Conservation (phyloP, 2,113 vertebrate genomes). For the Tachuris rubrigastra region DNA sequence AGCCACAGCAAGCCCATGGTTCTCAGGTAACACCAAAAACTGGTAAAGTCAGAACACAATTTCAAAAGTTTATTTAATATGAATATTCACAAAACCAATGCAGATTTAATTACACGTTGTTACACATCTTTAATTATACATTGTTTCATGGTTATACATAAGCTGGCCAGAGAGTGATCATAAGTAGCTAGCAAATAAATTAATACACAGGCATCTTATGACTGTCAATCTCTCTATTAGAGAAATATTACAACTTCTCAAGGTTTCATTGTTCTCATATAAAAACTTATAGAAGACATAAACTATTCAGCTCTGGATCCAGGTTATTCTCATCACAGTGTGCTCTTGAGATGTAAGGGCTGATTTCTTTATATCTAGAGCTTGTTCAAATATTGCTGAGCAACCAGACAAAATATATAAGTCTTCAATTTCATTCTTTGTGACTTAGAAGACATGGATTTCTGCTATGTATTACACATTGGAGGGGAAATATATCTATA, state of each 20-base stretch:
- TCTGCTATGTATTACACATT: neutral
- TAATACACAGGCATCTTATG: neutral
- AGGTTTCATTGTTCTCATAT: neutral
- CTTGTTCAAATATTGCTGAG: neutral
- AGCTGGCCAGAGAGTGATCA: neutral
- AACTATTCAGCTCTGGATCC: neutral
- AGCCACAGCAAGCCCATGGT: accelerated
- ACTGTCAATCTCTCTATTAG: neutral
- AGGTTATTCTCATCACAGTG: neutral
- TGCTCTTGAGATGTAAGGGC: neutral
- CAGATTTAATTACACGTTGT: neutral
- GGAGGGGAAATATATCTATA: neutral
- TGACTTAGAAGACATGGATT: neutral
- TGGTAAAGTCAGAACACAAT: neutral
- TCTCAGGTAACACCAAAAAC: neutral
- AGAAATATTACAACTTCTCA: neutral
- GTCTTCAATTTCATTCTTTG: neutral
- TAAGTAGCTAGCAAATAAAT: neutral
- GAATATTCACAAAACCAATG: neutral
- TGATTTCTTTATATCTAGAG: neutral
- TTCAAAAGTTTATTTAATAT: neutral
- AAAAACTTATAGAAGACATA: neutral
- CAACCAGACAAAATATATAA: neutral
- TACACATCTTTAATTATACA: neutral
- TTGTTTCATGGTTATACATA: neutral